Evolutionary conservation across 2,797 vertebrate genomes (phyloP).

Genomic region (Enoplosus armatus): DNA sequence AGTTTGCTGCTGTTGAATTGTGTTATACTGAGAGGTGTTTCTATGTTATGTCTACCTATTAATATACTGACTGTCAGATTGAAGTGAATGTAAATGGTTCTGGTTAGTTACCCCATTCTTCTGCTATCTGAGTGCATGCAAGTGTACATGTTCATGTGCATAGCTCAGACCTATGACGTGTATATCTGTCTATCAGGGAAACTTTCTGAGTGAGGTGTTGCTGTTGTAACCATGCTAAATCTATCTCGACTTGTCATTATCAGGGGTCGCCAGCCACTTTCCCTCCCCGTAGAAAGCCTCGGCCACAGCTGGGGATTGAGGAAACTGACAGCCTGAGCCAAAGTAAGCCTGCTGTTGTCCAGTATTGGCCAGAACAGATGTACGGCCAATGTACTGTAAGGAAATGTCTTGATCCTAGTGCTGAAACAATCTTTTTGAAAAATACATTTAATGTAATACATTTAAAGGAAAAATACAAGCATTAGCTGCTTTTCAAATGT

Average conservation of each 20-base stretch:
- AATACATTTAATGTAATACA: neutral
- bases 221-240: conserved; percentile 56
- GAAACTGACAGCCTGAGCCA: conserved; percentile 35
- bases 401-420: neutral
- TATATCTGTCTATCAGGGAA: neutral
- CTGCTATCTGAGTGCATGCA: neutral
- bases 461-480: neutral
- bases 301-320: conserved; percentile 43
- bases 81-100: neutral
- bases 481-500: neutral
- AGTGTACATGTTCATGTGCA: neutral
- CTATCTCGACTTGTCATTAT: conserved; percentile 59
- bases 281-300: conserved; percentile 18
- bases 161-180: neutral
- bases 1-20: neutral
- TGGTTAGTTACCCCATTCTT: neutral
- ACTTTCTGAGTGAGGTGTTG: conserved; percentile 16
- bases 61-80: neutral
- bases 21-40: neutral
- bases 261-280: conserved; percentile 35
- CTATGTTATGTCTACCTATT: neutral
- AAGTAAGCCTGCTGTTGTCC: conserved; percentile 13
- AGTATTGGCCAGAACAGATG: neutral
- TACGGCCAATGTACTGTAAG: neutral
- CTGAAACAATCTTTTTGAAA: neutral